Evolutionary conservation across 2,888 invertebrate genomes (phyloP).

Genomic region (Drosophila nigricruria): DNA sequence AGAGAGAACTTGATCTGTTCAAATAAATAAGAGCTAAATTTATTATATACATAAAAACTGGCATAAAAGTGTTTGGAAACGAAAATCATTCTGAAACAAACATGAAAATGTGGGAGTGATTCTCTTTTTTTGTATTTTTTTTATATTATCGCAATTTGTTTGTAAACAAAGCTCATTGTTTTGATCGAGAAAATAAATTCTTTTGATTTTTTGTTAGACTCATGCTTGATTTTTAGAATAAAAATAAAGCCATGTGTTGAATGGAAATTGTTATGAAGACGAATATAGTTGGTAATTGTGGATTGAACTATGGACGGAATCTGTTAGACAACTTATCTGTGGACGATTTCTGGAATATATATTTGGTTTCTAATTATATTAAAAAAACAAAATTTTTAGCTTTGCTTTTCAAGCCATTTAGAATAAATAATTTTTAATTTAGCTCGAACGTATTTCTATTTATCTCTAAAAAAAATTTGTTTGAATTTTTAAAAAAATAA

Average conservation of each 20-base stretch:
- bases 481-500: too few relatives aligned
- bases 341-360: not conserved
- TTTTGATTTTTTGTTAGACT: not conserved
- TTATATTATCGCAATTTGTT: slow-evolving; percentile 40
- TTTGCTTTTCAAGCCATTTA: too few relatives aligned
- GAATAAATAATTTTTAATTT: too few relatives aligned
- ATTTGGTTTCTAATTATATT: too few relatives aligned
- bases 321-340: not conserved
- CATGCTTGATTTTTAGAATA: not conserved
- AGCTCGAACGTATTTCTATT: too few relatives aligned
- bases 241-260: not conserved
- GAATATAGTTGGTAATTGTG: too few relatives aligned
- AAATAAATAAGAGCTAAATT: slow-evolving; percentile 7
- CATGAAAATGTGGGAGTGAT: slow-evolving; percentile 21
- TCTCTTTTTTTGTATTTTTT: not conserved
- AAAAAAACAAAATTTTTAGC: too few relatives aligned
- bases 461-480: too few relatives aligned
- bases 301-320: not conserved
- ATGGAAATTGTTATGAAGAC: not conserved
- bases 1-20: slow-evolving; percentile 24
- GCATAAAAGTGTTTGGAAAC: slow-evolving; percentile 19
- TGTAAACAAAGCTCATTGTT: slow-evolving; percentile 57
- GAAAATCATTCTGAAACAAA: slow-evolving; percentile 10
- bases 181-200: not conserved
- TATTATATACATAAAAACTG: slow-evolving; percentile 25